Evolutionary conservation across 2,888 invertebrate genomes (phyloP), one percentile per base, ranked within the genome.

Genomic region (Criorhina ranunculi): DNA sequence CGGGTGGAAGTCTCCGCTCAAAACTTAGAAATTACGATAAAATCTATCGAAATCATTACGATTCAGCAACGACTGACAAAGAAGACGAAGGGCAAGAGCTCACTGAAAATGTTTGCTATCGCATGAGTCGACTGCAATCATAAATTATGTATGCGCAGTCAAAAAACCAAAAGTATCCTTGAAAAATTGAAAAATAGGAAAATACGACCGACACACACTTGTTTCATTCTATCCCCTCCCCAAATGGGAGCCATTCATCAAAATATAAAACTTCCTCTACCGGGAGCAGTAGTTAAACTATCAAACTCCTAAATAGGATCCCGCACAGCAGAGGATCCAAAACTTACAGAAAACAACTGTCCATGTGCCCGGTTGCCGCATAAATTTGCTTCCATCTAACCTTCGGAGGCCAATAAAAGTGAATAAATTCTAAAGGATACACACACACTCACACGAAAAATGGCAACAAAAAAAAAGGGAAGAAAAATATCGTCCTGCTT

Each of bases 1-100:
- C 85, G 17, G 85, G 85, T 19, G 85, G 85, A 49, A 85, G 85
- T 55, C 33, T 85, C 6, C 85, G 85, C 11, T 85, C 85, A 7
- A 85, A 80, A 75, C 24, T 85, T 70, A 70, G 85, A 85, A 85
- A 85, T 40, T 85, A 85, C 76, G 85, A 85, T 35, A 79, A 76
- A 85, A 53, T 85, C 29, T 80, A 85, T 40, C 80, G 85, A 80
- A 80, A 70, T 9, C 49, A 51, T 40, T 60, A 66, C 59, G 85
- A 85, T 0, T 35, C 85, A 53, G 29, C 85, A 53, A 17, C 75
- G 40, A 69, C 62, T 11, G 75, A 53, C n/a, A 75, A 44, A 15
- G 46, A 59, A 6, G 80, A 80, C 53, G 69, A 53, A 6, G 35
- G 11, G 11, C 73, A 64, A 17, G 85, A 85, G 60, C 80, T 85